Conservation (phyloP, 1,140 invertebrate genomes). For the Leptinotarsa defecta region DNA sequence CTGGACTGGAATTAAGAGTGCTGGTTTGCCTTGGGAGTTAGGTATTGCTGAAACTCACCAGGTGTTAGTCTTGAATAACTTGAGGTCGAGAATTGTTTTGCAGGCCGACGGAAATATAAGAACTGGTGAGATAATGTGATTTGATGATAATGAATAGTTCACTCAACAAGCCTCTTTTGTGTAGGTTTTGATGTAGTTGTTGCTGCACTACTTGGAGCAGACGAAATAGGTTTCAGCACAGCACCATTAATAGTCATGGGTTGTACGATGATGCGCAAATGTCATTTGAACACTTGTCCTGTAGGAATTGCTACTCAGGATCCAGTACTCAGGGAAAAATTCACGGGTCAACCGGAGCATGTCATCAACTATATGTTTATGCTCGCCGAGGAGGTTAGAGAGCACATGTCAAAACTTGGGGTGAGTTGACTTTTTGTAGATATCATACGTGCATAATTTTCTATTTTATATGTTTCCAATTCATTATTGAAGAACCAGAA, state of each 20-base stretch:
- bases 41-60: slow-evolving; percentile 98
- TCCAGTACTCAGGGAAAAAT: slow-evolving; percentile 92
- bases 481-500: too few relatives aligned
- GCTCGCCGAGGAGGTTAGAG: slow-evolving; percentile 93
- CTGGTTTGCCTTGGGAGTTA: slow-evolving; percentile 96
- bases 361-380: slow-evolving; percentile 98
- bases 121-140: slow-evolving; percentile 62
- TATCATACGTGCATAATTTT: not conserved
- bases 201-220: slow-evolving; percentile 92
- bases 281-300: slow-evolving; percentile 98
- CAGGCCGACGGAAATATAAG: slow-evolving; percentile 95
- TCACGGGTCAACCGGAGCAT: slow-evolving; percentile 96
- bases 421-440: slow-evolving; percentile 59
- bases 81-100: slow-evolving; percentile 90
- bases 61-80: slow-evolving; percentile 92
- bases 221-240: slow-evolving; percentile 99
- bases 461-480: not conserved
- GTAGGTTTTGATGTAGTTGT: slow-evolving; percentile 94
- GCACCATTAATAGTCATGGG: slow-evolving; percentile 96
- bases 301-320: slow-evolving; percentile 99
- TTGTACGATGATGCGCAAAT: slow-evolving; percentile 99
- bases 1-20: slow-evolving; percentile 96
- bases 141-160: not conserved
- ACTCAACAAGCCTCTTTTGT: not conserved
- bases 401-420: slow-evolving; percentile 89